A percentile compares a stretch with the other conserved stretches of the same genome.
These are phyloP conservation scores for Rhopilema esculentum DNA, from an alignment of 30 jellyfish, hydroid and myxozoan species.

Conservation along the genomic window DNA sequence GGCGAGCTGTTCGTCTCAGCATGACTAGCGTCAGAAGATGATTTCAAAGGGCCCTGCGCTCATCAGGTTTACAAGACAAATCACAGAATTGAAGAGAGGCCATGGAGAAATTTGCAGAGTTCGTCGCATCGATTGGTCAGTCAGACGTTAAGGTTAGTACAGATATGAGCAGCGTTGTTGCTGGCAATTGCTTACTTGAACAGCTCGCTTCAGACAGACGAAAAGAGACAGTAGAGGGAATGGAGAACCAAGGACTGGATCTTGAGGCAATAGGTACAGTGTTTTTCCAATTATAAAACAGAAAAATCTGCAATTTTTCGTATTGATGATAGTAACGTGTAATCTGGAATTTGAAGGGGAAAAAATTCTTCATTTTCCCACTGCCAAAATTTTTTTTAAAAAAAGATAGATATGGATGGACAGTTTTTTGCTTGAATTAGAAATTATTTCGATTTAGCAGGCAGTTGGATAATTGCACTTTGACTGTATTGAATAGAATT, in stretches of 20 bases:
- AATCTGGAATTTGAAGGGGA: too few species aligned
- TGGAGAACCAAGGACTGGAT: constrained; percentile 33
- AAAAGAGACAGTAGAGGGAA: not conserved
- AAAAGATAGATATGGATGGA: too few species aligned
- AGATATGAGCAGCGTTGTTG: constrained; percentile 13
- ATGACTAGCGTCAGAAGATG: constrained; percentile 44
- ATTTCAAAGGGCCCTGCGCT: constrained; percentile 66
- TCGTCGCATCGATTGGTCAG: constrained; percentile 43
- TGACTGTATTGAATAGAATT: too few species aligned
- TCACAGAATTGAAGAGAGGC: constrained; percentile 57
- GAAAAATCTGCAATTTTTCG: too few species aligned
- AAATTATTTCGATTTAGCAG: too few species aligned
- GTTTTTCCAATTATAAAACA: too few species aligned
- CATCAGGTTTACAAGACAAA: constrained; percentile 31
- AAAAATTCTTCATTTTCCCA: too few species aligned
- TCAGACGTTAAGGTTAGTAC: constrained; percentile 16
- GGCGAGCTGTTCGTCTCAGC: constrained; percentile 59
- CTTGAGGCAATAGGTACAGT: constrained; percentile 59
- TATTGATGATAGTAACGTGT: too few species aligned
- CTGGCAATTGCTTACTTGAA: constrained; percentile 24
- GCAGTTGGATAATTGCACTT: too few species aligned
- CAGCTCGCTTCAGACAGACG: constrained; percentile 8
- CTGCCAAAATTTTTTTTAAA: too few species aligned
- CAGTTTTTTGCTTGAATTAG: too few species aligned
- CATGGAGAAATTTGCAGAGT: constrained; percentile 54